Evolutionary conservation across 1,140 invertebrate species (phyloP), one percentile per base, ranked within the genome.

Genomic region (Drosophila ironensis): DNA sequence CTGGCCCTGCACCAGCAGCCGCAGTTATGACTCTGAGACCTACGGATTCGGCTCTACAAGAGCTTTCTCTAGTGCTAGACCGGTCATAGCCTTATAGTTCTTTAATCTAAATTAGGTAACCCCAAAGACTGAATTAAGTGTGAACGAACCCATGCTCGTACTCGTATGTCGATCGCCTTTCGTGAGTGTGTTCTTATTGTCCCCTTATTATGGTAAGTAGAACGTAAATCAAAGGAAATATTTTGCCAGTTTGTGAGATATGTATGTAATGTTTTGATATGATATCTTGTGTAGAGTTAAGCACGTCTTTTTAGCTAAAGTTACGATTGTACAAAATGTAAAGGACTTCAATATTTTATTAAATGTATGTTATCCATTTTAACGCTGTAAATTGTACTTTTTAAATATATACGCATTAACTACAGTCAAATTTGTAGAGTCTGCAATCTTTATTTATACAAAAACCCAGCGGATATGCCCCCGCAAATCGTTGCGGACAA

Each of bases 11-110:
- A 88, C 11, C 81, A 88, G 48, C 88, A 86, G 68, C 88, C 70
- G 2, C 88, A 90, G 44, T 90, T 90, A 90, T 90, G 88, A 90
- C 88, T 90, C 67, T 90, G 88, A 90, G 87, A 90, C 66, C 72
- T 89, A 47, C 82, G 82, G 12, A 89, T 88, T 46, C 61, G 87
- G 68, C 82, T 89, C 70, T 89, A 89, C 46, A 89, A 89, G 84
- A 89, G 88, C 80, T 89, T 89, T 67, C 77, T 89, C 12, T 89
- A 89, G 68, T 54, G 57, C 42, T 27, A 33, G 28, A 22, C 48
- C 25, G 19, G 22, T 53, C 8, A 47, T 51, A 60, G n/a, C n/a
- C n/a, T n/a, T n/a, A n/a, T n/a, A n/a, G n/a, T n/a, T n/a, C n/a
- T n/a, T n/a, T n/a, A n/a, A n/a, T n/a, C n/a, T n/a, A n/a, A n/a